Evolutionary conservation across 2,888 invertebrate genomes (phyloP), one percentile per base, ranked within the genome.

Genomic region (Archaeoteleia sp.): DNA sequence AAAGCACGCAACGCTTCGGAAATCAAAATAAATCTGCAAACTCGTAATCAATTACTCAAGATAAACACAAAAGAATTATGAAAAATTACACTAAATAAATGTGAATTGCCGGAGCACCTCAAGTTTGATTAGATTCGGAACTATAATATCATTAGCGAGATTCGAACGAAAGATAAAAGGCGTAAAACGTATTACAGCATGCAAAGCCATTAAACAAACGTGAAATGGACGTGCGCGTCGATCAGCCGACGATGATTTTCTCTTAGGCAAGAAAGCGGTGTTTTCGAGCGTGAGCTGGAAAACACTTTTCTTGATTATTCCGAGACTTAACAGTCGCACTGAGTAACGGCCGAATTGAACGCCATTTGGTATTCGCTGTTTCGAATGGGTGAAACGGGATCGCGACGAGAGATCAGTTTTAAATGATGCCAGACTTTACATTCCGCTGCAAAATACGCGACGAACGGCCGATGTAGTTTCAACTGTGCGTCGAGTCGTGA

Each of bases 341-440:
- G 35, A 35, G 14, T 39, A 39, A 39, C 39, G 39, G 20, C 1
- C 39, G 8, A 42, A 42, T 42, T 13, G 48, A 54, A 68, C 45
- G 55, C 39, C 68, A 63, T 63, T 68, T 58, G 49, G 60, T 51
- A 67, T 60, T 67, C 67, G 43, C 48, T 39, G 58, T 46, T 63
- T 58, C 37, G 32, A 53, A 25, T 14, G 25, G 32, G 6, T 12
- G 37, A 43, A 55, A 46, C 46, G 48, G 43, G 55, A 68, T 66
- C 63, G 54, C 63, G 43, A 58, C 54, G 66, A 71, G 63, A 67
- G 71, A 51, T 37, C 51, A 54, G 42, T 46, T 60, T 49, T 69
- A 71, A 74, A 71, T 70, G 66, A 71, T 61, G 62, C 60, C 46
- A 37, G 57, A 72, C 53, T 73, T 75, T 73, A 71, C 67, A 65